Conservation (phyloP, 2,888 invertebrate species). For the Orchesellides sinensis region DNA sequence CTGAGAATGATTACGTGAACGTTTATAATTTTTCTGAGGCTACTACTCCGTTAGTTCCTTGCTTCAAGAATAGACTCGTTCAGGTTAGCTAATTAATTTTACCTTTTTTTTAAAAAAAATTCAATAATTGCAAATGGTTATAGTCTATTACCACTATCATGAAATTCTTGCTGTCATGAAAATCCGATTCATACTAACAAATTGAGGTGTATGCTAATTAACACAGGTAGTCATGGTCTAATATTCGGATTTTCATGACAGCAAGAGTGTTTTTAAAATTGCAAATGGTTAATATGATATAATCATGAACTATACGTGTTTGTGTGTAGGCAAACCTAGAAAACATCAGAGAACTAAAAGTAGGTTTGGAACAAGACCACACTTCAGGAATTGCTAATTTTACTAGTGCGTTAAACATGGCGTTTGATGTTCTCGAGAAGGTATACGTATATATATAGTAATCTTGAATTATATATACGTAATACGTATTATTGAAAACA, state of each 20-base stretch:
- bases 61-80: slow-evolving; percentile 90
- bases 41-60: slow-evolving; percentile 87
- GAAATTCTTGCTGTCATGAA: too few species aligned
- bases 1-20: slow-evolving; percentile 98
- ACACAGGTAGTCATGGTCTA: too few species aligned
- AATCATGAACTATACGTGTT: slow-evolving; percentile 19
- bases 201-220: too few species aligned
- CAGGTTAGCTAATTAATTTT: slow-evolving; percentile 83
- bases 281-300: neutral
- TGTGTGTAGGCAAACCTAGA: slow-evolving; percentile 88
- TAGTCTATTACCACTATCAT: too few species aligned
- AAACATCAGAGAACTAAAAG: slow-evolving; percentile 87
- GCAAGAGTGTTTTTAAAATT: too few species aligned
- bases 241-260: too few species aligned
- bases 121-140: neutral
- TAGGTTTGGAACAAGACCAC: slow-evolving; percentile 82
- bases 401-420: slow-evolving; percentile 87
- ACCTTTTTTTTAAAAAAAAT: neutral
- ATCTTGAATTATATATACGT: too few species aligned
- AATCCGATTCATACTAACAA: too few species aligned
- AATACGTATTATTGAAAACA: too few species aligned
- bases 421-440: slow-evolving; percentile 88
- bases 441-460: too few species aligned
- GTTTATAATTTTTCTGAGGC: slow-evolving; percentile 88
- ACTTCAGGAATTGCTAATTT: slow-evolving; percentile 91